Conservation (phyloP, 2,888 invertebrate genomes). For the Tanytarsus gracilentus region DNA sequence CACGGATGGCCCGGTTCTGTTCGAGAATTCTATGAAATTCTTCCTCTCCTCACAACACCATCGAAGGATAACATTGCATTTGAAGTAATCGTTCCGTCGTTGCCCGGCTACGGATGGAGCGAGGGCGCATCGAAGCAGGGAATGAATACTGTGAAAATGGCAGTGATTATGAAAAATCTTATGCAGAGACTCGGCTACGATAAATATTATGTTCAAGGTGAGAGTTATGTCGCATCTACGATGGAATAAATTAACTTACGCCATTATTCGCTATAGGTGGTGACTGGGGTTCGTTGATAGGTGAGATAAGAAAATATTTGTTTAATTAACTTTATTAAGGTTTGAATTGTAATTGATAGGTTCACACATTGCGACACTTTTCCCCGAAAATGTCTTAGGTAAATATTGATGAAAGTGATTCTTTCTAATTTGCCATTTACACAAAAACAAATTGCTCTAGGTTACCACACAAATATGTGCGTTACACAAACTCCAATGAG, state of each 20-base stretch:
- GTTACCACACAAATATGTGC: slow-evolving; percentile 57
- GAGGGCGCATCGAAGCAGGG: slow-evolving; percentile 50
- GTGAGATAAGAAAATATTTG: too few relatives aligned
- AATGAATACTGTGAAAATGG: slow-evolving; percentile 48
- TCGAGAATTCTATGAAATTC: slow-evolving; percentile 67
- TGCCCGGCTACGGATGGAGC: slow-evolving; percentile 58
- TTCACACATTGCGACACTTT: slow-evolving; percentile 53
- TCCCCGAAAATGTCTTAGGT: slow-evolving; percentile 50
- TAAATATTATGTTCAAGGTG: slow-evolving; percentile 56
- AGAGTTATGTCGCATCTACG: background rate
- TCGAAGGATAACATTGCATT: slow-evolving; percentile 52
- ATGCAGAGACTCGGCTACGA: slow-evolving; percentile 58
- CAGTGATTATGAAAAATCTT: slow-evolving; percentile 52
- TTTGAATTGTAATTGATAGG: too few relatives aligned
- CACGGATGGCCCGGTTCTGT: slow-evolving; percentile 86
- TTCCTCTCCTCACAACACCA: slow-evolving; percentile 54
- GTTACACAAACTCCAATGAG: slow-evolving; percentile 36
- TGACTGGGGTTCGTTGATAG: slow-evolving; percentile 70
- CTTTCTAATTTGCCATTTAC: background rate
- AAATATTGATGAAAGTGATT: slow-evolving; percentile 32
- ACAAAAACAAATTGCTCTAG: slow-evolving; percentile 33
- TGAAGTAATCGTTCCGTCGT: slow-evolving; percentile 58
- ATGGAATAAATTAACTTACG: background rate
- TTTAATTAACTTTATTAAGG: too few relatives aligned
- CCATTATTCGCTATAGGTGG: too few relatives aligned